Evolutionary conservation across 2,797 vertebrate genomes (phyloP).

Genomic region (Gallinago stenura): DNA sequence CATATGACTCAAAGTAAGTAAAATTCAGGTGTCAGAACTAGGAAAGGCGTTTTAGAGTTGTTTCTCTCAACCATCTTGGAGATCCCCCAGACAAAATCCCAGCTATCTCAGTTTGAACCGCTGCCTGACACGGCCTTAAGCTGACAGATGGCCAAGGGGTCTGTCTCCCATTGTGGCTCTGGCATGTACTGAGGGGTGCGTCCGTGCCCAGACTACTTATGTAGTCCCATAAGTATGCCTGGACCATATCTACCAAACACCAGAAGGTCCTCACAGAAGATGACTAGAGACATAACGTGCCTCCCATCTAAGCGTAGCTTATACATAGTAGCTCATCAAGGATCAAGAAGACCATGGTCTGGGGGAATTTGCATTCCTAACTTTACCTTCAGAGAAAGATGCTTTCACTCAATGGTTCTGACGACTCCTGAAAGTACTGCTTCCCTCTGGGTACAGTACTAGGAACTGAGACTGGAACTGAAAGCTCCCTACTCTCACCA

Average conservation of each 20-base stretch:
- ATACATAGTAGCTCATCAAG: background rate
- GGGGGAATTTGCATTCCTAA: background rate
- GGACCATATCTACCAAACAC: background rate
- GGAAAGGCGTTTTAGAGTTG: background rate
- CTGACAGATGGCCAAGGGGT: background rate
- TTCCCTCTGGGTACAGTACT: background rate
- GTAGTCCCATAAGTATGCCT: background rate
- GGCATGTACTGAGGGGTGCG: background rate
- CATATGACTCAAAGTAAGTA: fast-evolving
- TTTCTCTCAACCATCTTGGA: background rate
- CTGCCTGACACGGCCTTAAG: background rate
- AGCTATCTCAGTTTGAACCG: background rate
- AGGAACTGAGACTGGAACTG: background rate
- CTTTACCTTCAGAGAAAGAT: background rate
- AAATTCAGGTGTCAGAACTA: background rate
- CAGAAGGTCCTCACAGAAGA: background rate
- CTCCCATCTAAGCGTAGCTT: background rate
- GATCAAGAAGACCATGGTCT: background rate
- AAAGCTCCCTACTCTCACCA: background rate
- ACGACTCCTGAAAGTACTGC: background rate
- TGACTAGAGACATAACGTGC: background rate
- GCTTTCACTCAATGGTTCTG: background rate
- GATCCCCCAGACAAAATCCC: background rate
- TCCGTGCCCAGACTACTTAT: background rate
- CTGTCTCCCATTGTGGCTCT: background rate